phyloP scores from a whole-genome alignment of 2,113 vertebrate species.

The Hucho hucho region DNA sequence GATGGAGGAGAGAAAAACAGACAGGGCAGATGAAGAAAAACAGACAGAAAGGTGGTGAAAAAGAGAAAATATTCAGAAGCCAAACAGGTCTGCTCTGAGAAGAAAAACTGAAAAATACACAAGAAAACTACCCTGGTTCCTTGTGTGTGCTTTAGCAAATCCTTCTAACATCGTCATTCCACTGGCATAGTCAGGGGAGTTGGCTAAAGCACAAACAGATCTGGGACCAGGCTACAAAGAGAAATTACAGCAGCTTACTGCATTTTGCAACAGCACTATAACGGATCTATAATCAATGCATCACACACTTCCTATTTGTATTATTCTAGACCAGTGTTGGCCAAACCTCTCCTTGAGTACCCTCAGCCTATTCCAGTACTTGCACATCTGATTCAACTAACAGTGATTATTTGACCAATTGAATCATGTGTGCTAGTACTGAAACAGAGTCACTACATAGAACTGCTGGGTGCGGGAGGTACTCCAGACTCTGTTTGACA shows the following conservation, averaged over 20 bases:
- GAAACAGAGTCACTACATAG: neutral
- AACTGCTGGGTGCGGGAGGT: too few relatives aligned
- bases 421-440: neutral
- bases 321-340: neutral
- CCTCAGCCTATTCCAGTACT: too few relatives aligned
- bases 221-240: too few relatives aligned
- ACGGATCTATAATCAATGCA: too few relatives aligned
- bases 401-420: slow-evolving; percentile 6
- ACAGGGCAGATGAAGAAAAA: neutral
- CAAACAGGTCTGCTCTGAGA: neutral
- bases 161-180: too few relatives aligned
- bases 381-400: neutral
- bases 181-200: neutral
- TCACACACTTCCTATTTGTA: neutral
- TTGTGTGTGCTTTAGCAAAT: too few relatives aligned
- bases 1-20: slow-evolving; percentile 39
- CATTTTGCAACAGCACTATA: too few relatives aligned
- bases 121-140: neutral
- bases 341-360: too few relatives aligned
- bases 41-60: neutral
- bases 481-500: too few relatives aligned
- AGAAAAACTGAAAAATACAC: neutral
- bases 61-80: slow-evolving; percentile 11
- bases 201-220: slow-evolving; percentile 10
- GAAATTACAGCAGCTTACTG: too few relatives aligned